Evolutionary conservation across 1,140 invertebrate species (phyloP), one percentile per base, ranked within the genome.

Genomic region (Nasonia vitripennis): DNA sequence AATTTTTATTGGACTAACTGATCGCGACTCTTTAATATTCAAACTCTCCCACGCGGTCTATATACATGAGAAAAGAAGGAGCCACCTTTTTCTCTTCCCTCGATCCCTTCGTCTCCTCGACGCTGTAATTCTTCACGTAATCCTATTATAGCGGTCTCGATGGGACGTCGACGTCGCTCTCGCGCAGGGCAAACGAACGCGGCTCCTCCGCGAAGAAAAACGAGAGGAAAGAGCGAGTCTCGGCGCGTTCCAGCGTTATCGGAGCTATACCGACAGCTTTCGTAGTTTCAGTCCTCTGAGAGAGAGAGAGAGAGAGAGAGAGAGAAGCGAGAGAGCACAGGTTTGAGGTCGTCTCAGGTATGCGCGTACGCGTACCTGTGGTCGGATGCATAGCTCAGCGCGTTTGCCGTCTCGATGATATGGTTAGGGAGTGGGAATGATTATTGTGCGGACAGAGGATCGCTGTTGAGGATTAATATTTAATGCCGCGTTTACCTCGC

Each of bases 151-250:
- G n/a, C 17, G 31, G 20, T 51, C 78, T 62, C 51, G 51, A 75
- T 75, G 74, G 75, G 74, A 70, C 37, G 51, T 17, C 11, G 74
- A 14, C 77, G 55, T 62, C 11, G 67, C 85, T 83, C 62, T 34
- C 55, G 27, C 55, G 27, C 45, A 7, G 31, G 68, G 62, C 78
- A 86, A 87, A 77, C 86, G 70, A 88, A 88, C 75, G 12, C 17
- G 62, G 77, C 20, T 75, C 11, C 10, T 55, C 48, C 27, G n/a
- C 48, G 27, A 48, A 62, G 14, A 62, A 27, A 67, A 23, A 68
- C 37, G 12, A 70, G 37, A 68, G 34, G 10, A 80, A 70, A 80
- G 37, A 70, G 7, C 6, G 48, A 55, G 48, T 23, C 27, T 14
- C 51, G n/a, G n/a, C 78, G 23, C 78, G 12, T 2, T 41, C 20